Conservation (phyloP, 2,797 vertebrate species). For the Erethizon dorsatum region DNA sequence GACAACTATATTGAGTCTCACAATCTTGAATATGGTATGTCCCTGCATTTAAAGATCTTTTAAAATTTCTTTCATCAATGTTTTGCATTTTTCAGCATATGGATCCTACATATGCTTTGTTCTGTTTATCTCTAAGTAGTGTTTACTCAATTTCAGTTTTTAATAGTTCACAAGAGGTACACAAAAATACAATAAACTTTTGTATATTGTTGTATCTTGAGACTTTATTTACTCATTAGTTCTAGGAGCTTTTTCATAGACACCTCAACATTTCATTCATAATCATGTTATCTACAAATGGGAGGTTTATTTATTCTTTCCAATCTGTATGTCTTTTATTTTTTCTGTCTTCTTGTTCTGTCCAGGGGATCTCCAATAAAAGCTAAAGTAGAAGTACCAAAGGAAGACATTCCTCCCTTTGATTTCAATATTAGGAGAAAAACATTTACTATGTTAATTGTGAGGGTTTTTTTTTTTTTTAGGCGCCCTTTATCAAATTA, state of each 20-base stretch:
- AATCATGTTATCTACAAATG: background rate
- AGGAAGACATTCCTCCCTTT: background rate
- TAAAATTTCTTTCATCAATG: background rate
- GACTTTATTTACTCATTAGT: background rate
- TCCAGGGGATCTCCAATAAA: background rate
- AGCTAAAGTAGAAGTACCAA: background rate
- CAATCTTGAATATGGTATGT: background rate
- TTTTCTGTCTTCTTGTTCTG: background rate
- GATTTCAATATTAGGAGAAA: slow-evolving; percentile 12
- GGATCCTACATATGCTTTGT: background rate
- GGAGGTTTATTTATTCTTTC: slow-evolving; percentile 25
- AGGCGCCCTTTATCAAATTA: background rate
- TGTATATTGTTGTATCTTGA: background rate
- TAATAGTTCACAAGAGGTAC: background rate
- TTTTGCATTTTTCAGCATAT: background rate
- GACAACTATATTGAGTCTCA: background rate
- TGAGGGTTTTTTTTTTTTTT: background rate
- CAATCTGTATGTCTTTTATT: background rate
- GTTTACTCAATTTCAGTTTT: slow-evolving; percentile 19
- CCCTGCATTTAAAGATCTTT: background rate
- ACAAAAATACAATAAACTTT: background rate
- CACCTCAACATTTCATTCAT: background rate
- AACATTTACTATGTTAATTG: background rate
- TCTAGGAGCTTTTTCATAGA: background rate
- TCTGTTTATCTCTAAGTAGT: background rate